Conservation (phyloP, 2,888 invertebrate genomes). For the Nematopogon swammerdamellus region DNA sequence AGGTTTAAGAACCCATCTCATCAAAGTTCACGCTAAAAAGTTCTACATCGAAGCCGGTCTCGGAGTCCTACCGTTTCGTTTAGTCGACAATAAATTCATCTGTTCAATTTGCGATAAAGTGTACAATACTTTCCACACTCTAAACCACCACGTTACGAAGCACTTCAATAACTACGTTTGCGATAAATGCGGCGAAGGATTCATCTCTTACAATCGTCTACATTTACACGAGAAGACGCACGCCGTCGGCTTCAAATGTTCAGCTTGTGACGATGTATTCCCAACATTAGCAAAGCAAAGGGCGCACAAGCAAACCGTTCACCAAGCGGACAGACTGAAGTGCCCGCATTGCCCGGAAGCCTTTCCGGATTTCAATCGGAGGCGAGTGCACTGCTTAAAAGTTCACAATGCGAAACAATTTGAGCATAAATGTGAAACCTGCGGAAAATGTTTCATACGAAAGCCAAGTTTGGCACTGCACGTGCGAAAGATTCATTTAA, state of each 20-base stretch:
- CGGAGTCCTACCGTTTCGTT: constrained; percentile 27
- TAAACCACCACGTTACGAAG: constrained; percentile 28
- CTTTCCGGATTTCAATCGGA: neutral
- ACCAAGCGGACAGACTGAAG: neutral
- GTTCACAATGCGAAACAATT: neutral
- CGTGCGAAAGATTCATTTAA: neutral
- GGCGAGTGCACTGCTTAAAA: neutral
- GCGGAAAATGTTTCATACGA: neutral
- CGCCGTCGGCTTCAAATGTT: neutral
- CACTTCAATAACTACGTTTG: constrained; percentile 30
- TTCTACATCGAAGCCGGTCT: constrained; percentile 21
- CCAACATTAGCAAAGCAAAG: too few species aligned
- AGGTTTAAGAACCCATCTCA: neutral
- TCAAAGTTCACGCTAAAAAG: constrained; percentile 7
- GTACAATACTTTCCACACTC: constrained; percentile 20
- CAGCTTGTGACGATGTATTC: neutral
- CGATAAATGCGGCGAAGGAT: constrained; percentile 32
- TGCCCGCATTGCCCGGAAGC: neutral
- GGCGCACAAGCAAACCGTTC: neutral
- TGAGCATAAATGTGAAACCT: neutral
- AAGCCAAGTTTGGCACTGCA: neutral
- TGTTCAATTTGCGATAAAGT: constrained; percentile 25
- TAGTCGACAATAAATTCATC: constrained; percentile 14
- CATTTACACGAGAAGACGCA: neutral
- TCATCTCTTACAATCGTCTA: constrained; percentile 7